Conservation (phyloP, 2,888 invertebrate species). For the Sesia apiformis region DNA sequence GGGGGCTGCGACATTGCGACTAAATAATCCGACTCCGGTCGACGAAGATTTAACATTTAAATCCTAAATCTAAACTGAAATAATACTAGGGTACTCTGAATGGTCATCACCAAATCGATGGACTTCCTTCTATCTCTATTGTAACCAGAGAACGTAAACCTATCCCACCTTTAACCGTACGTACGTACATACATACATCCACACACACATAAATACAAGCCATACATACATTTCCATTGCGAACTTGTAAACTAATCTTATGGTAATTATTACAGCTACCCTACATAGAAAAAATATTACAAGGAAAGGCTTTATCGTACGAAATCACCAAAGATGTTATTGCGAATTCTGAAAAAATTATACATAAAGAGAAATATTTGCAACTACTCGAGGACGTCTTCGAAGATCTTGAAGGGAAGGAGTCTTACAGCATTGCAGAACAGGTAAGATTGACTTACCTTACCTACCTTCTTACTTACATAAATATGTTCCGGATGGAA, state of each 20-base stretch:
- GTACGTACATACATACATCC: too few species aligned
- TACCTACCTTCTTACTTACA: neutral
- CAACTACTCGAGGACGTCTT: slow-evolving; percentile 18
- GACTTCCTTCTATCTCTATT: too few species aligned
- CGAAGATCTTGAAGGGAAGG: slow-evolving; percentile 8
- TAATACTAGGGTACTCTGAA: neutral
- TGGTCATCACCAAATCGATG: neutral
- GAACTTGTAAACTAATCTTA: too few species aligned
- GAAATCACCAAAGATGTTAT: slow-evolving; percentile 13
- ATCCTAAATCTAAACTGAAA: too few species aligned
- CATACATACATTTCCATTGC: too few species aligned
- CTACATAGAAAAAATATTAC: slow-evolving; percentile 14
- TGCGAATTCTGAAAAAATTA: neutral
- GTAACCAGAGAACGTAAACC: too few species aligned
- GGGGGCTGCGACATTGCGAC: too few species aligned
- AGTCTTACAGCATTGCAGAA: slow-evolving; percentile 22
- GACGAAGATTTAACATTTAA: too few species aligned
- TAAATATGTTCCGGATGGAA: neutral
- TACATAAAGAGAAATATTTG: slow-evolving; percentile 14
- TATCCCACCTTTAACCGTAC: too few species aligned
- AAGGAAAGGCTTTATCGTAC: slow-evolving; percentile 16
- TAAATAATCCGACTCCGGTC: too few species aligned
- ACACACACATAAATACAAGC: too few species aligned
- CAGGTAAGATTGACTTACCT: slow-evolving; percentile 19
- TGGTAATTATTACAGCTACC: slow-evolving; percentile 14